Evolutionary conservation across 2,113 vertebrate species (phyloP).

Genomic region (Setophaga kirtlandii): DNA sequence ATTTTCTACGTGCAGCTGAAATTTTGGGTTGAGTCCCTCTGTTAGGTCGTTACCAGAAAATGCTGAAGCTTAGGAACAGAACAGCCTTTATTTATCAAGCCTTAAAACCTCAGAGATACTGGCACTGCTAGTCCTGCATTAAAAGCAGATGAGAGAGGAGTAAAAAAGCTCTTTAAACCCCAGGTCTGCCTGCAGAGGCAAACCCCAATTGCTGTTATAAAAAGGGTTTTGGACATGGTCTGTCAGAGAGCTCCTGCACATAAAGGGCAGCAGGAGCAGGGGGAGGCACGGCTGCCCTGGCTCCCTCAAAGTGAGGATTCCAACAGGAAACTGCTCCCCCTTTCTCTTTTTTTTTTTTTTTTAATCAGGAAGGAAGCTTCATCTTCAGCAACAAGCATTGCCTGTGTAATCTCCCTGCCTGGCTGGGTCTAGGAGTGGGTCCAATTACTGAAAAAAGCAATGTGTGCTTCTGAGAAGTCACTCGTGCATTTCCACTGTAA

Average conservation of each 20-base stretch:
- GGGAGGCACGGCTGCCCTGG: not conserved
- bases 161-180: slow-evolving; percentile 7
- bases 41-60: not conserved
- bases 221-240: not conserved
- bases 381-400: slow-evolving; percentile 32
- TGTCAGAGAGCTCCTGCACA: not conserved
- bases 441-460: slow-evolving; percentile 24
- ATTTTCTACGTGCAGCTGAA: not conserved
- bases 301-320: not conserved
- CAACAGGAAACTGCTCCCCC: slow-evolving; percentile 12
- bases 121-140: not conserved
- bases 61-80: not conserved
- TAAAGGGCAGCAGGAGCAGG: not conserved
- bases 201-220: not conserved
- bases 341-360: not conserved
- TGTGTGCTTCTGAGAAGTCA: not conserved
- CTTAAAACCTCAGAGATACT: not conserved
- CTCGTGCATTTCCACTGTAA: not conserved
- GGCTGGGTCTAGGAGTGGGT: not conserved
- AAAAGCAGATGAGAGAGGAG: slow-evolving; percentile 1
- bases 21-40: not conserved
- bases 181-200: not conserved
- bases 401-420: slow-evolving; percentile 6
- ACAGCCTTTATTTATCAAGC: slow-evolving; percentile 17
- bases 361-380: slow-evolving; percentile 40